These are phyloP conservation scores for Spodoptera picta DNA, from an alignment of 2,888 invertebrate genomes.

Conservation along the genomic window DNA sequence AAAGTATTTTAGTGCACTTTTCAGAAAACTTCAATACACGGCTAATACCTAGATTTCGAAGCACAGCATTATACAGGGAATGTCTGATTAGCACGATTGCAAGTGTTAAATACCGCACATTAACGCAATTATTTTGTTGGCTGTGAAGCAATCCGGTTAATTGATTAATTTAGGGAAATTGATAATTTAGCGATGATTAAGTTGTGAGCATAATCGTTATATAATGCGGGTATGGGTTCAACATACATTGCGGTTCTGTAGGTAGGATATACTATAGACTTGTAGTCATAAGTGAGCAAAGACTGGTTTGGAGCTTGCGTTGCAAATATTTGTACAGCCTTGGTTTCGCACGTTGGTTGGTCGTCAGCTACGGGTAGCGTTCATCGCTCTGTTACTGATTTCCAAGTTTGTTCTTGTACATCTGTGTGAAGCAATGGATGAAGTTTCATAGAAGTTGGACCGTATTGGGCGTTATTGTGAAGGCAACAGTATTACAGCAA, in stretches of 20 bases:
- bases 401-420: constrained; percentile 8
- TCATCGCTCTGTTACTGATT: constrained; percentile 15
- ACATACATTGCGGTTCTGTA: constrained; percentile 16
- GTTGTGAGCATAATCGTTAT: constrained; percentile 33
- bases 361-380: constrained; percentile 15
- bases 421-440: constrained; percentile 30
- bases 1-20: constrained; percentile 38
- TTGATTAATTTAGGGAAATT: constrained; percentile 41
- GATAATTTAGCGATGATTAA: constrained; percentile 36
- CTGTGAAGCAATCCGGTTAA: constrained; percentile 28
- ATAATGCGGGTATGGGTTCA: constrained; percentile 10
- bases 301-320: constrained; percentile 61
- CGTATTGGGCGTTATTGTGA: constrained; percentile 13
- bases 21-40: constrained; percentile 3
- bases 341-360: constrained; percentile 12
- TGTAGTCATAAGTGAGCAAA: constrained; percentile 45
- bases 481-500: constrained; percentile 1
- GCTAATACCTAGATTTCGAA: constrained; percentile 9
- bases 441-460: constrained; percentile 19
- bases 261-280: constrained; percentile 43
- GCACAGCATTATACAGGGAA: not conserved
- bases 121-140: constrained; percentile 16
- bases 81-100: constrained; percentile 13
- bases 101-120: constrained; percentile 23
- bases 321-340: constrained; percentile 51